A percentile compares a stretch with the other conserved stretches of the same genome.
phyloP scores from a whole-genome alignment of 2,888 invertebrate species.

The Achlya flavicornis region DNA sequence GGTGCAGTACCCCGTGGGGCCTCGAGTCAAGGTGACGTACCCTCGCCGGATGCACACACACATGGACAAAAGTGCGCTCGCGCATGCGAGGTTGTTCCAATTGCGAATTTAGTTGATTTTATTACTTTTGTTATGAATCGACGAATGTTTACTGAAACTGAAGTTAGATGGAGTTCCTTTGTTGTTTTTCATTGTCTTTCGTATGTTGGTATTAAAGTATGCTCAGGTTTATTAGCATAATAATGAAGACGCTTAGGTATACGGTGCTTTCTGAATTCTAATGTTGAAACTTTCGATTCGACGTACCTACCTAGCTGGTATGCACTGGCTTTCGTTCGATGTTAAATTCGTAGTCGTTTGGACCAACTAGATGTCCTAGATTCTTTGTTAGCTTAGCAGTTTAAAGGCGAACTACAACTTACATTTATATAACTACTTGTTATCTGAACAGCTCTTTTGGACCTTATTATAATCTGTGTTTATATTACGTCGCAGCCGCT shows the following conservation, averaged over 20 bases:
- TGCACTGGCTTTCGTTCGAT: background rate
- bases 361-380: background rate
- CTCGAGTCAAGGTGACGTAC: conserved; percentile 79
- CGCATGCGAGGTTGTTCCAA: conserved; percentile 29
- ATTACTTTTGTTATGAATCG: conserved; percentile 20
- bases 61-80: conserved; percentile 29
- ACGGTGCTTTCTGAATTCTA: conserved; percentile 3
- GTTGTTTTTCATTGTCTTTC: background rate
- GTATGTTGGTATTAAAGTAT: background rate
- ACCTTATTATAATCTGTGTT: too few species aligned
- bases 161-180: conserved; percentile 8
- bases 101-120: conserved; percentile 30
- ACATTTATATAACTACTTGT: too few species aligned
- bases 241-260: background rate
- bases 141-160: conserved; percentile 6
- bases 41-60: conserved; percentile 59
- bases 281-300: conserved; percentile 1
- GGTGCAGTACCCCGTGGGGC: conserved; percentile 68
- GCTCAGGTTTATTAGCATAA: background rate
- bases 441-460: too few species aligned
- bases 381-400: background rate
- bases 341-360: background rate
- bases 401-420: background rate
- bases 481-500: too few species aligned
- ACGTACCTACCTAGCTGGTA: background rate